Evolutionary conservation across 1,140 invertebrate genomes (phyloP).

Genomic region (Magallana angulata): DNA sequence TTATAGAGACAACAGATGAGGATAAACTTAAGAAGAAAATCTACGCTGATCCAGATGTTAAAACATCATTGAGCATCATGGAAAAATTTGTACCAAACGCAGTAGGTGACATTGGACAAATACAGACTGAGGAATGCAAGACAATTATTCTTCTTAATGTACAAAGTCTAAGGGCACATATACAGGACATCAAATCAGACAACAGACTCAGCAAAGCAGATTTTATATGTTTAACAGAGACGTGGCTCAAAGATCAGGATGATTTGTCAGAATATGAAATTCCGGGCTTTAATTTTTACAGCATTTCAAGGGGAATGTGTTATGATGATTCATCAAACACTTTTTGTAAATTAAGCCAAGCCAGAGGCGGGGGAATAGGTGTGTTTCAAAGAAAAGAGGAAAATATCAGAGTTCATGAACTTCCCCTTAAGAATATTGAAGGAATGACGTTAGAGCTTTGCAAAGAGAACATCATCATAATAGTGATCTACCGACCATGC

Average conservation of each 20-base stretch:
- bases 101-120: background rate
- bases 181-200: constrained; percentile 15
- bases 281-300: background rate
- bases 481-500: background rate
- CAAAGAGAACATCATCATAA: background rate
- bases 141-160: constrained; percentile 9
- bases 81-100: background rate
- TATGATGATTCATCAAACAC: background rate
- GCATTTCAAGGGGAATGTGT: background rate
- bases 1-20: background rate
- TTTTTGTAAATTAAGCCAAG: background rate
- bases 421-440: too few species aligned
- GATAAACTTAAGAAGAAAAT: background rate
- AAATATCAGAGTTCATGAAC: background rate
- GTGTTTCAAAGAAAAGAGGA: background rate
- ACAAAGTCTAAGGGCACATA: constrained; percentile 12
- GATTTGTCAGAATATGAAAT: background rate
- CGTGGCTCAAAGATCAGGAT: background rate
- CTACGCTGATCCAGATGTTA: constrained; percentile 3
- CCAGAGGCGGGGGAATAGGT: background rate
- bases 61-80: background rate
- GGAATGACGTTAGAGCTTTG: background rate
- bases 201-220: background rate
- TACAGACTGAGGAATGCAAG: background rate
- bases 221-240: constrained; percentile 37